Percentiles rank a stretch among this genome's conserved stretches.
phyloP scores from a whole-genome alignment of 2,888 invertebrate genomes.

The Rhogogaster chlorosoma region DNA sequence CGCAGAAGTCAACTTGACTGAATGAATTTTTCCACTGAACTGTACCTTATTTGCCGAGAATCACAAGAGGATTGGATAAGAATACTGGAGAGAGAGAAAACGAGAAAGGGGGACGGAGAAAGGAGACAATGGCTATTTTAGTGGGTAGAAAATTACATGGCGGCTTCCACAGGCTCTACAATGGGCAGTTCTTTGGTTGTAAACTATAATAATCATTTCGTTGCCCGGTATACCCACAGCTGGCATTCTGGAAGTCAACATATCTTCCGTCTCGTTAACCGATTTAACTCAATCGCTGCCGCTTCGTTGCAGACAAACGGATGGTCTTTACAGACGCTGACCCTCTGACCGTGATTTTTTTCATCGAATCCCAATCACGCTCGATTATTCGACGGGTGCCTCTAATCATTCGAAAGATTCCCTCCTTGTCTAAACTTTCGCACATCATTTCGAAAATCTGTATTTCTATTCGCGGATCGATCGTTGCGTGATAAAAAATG shows the following conservation, averaged over 20 bases:
- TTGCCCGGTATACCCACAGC: conserved; percentile 63
- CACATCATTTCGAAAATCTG: background rate
- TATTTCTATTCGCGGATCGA: background rate
- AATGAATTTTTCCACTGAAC: conserved; percentile 59
- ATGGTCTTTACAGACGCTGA: conserved; percentile 33
- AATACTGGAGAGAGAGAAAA: conserved; percentile 60
- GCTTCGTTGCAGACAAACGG: conserved; percentile 47
- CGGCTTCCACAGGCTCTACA: conserved; percentile 77
- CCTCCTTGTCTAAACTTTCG: background rate
- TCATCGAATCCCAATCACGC: conserved; percentile 6
- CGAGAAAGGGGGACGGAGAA: conserved; percentile 63
- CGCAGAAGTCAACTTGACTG: background rate
- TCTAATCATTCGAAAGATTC: background rate
- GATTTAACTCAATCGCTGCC: conserved; percentile 46
- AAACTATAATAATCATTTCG: conserved; percentile 78
- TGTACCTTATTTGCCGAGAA: conserved; percentile 77
- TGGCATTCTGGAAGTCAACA: conserved; percentile 75
- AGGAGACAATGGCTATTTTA: conserved; percentile 76
- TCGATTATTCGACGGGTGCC: conserved; percentile 4
- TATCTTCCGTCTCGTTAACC: conserved; percentile 78
- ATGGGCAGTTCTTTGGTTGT: conserved; percentile 77
- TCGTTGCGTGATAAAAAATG: background rate
- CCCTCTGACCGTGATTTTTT: conserved; percentile 46
- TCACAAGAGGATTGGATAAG: conserved; percentile 72
- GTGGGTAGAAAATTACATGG: conserved; percentile 78